A percentile compares a stretch with the other conserved stretches of the same genome.
These are phyloP conservation scores for Eueremaeus valkanovi DNA, from an alignment of 2,888 invertebrate species.

Conservation along the genomic window DNA sequence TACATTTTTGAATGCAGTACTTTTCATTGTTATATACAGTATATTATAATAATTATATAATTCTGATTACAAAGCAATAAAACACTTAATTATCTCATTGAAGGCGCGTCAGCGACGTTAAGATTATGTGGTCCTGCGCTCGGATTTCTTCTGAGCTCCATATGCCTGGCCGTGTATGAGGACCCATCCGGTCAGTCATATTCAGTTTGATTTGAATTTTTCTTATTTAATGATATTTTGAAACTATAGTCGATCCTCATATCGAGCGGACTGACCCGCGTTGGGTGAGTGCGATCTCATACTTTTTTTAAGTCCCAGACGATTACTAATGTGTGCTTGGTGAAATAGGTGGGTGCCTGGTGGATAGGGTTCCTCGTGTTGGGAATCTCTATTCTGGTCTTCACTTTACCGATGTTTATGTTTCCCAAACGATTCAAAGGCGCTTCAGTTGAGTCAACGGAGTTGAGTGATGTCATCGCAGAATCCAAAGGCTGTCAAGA, in stretches of 20 bases:
- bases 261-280: slow-evolving; percentile 47
- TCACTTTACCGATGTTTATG: slow-evolving; percentile 46
- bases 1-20: not conserved
- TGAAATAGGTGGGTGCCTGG: slow-evolving; percentile 48
- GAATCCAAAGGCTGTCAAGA: not conserved
- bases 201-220: not conserved
- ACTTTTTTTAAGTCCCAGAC: not conserved
- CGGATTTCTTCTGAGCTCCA: slow-evolving; percentile 47
- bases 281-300: slow-evolving; percentile 48
- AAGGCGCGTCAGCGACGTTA: slow-evolving; percentile 41
- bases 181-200: slow-evolving; percentile 46
- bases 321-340: slow-evolving; percentile 39
- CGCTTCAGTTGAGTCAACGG: not conserved
- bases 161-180: slow-evolving; percentile 47
- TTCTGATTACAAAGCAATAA: no score
- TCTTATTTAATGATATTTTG: not conserved
- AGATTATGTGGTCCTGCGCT: slow-evolving; percentile 47
- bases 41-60: not conserved
- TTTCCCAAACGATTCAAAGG: slow-evolving; percentile 46
- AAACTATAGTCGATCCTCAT: slow-evolving; percentile 45
- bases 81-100: not conserved
- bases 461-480: not conserved
- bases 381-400: slow-evolving; percentile 44
- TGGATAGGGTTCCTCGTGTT: slow-evolving; percentile 49
- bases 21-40: not conserved